Conservation (phyloP, 2,888 invertebrate genomes). For the Dryocosmus kuriphilus region DNA sequence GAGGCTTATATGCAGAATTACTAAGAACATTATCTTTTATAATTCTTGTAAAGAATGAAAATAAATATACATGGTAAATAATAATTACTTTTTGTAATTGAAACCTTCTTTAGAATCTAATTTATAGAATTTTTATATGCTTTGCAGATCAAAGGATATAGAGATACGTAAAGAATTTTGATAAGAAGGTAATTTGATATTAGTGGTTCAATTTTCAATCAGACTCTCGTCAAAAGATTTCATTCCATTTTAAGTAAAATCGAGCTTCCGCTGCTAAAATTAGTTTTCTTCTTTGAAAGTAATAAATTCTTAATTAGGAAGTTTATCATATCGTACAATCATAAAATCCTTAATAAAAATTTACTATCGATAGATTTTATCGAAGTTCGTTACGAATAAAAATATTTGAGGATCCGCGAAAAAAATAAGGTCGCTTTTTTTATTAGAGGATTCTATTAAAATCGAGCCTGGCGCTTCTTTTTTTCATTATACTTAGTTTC, state of each 20-base stretch:
- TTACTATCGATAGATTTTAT: not conserved
- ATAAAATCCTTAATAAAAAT: not conserved
- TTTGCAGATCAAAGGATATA: not conserved
- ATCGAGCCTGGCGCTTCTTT: not conserved
- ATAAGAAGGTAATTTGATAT: not conserved
- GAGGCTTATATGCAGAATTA: not conserved
- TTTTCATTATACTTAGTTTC: too few relatives aligned
- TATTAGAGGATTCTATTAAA: too few relatives aligned
- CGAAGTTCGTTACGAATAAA: not conserved
- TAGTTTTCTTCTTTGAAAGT: not conserved
- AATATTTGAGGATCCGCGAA: not conserved
- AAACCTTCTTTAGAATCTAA: too few relatives aligned
- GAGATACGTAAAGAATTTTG: too few relatives aligned
- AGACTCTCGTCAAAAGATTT: not conserved
- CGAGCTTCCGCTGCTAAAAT: not conserved
- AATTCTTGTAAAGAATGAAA: not conserved
- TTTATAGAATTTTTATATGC: too few relatives aligned
- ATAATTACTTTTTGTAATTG: not conserved
- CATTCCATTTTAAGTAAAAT: not conserved
- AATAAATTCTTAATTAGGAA: not conserved
- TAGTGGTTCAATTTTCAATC: not conserved
- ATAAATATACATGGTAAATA: not conserved
- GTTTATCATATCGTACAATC: not conserved
- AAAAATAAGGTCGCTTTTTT: too few relatives aligned
- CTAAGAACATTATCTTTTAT: not conserved